Conservation (phyloP, 1,140 invertebrate species). For the Heliconius congener region DNA sequence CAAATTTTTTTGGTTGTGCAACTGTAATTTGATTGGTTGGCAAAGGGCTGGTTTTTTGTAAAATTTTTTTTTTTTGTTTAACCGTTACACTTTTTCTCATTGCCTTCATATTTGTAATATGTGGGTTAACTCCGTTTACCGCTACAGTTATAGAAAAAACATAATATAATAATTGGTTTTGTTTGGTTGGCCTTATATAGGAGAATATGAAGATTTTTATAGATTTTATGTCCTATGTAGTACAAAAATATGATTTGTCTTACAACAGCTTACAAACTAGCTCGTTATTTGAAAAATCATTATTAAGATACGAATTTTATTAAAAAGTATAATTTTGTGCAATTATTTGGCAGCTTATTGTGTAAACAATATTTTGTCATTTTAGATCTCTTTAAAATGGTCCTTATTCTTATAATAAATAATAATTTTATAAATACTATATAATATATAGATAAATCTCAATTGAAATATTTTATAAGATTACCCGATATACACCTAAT, state of each 20-base stretch:
- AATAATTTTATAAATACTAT: not conserved
- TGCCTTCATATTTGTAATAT: too few relatives aligned
- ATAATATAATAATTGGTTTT: too few relatives aligned
- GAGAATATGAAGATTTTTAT: not conserved
- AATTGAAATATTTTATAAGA: not conserved
- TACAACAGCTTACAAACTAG: not conserved
- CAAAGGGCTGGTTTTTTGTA: too few relatives aligned
- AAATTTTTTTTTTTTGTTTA: too few relatives aligned
- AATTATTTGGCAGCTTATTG: not conserved
- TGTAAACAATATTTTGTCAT: not conserved
- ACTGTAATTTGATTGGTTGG: too few relatives aligned
- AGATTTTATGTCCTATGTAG: not conserved
- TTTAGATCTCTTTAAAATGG: slow-evolving; percentile 1
- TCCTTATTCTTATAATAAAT: not conserved
- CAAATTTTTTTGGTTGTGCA: too few relatives aligned
- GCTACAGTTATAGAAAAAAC: too few relatives aligned
- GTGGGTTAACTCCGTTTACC: too few relatives aligned
- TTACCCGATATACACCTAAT: not conserved
- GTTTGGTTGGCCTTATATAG: not conserved
- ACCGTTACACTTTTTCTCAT: too few relatives aligned
- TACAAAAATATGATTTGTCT: not conserved
- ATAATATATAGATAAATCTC: not conserved
- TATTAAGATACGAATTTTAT: not conserved
- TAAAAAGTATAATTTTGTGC: not conserved
- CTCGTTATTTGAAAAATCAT: not conserved